These are phyloP conservation scores for Rhabdophis nuchalis DNA, from an alignment of 2,797 vertebrate species.

Conservation along the genomic window DNA sequence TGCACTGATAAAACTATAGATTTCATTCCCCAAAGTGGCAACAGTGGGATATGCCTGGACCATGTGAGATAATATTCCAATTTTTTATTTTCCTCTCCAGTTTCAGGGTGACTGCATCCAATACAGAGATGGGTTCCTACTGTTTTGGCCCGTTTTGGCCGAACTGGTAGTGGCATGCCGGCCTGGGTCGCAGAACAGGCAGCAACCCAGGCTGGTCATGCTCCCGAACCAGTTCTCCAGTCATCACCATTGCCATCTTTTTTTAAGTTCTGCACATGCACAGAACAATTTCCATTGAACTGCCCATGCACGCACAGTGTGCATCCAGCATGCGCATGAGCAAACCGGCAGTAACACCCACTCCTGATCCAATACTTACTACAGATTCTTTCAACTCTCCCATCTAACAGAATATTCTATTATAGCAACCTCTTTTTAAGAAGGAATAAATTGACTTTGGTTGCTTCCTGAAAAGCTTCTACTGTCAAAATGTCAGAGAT, in stretches of 20 bases:
- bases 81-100: background rate
- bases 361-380: background rate
- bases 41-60: background rate
- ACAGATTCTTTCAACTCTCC: background rate
- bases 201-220: too few relatives aligned
- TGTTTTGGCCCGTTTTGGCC: too few relatives aligned
- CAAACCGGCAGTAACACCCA: too few relatives aligned
- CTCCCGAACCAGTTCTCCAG: too few relatives aligned
- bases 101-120: background rate
- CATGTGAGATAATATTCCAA: background rate
- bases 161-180: too few relatives aligned
- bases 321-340: too few relatives aligned
- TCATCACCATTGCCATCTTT: too few relatives aligned
- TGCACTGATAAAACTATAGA: background rate
- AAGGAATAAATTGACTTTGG: background rate
- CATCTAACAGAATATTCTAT: background rate
- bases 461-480: background rate
- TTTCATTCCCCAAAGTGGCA: background rate
- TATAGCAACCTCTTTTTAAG: background rate
- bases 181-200: too few relatives aligned
- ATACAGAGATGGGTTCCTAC: background rate
- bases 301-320: too few relatives aligned
- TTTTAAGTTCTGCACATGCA: too few relatives aligned
- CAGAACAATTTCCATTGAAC: too few relatives aligned
- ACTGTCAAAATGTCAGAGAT: background rate